phyloP scores from a whole-genome alignment of 2,888 invertebrate genomes.

The Priocnemis perturbator region DNA sequence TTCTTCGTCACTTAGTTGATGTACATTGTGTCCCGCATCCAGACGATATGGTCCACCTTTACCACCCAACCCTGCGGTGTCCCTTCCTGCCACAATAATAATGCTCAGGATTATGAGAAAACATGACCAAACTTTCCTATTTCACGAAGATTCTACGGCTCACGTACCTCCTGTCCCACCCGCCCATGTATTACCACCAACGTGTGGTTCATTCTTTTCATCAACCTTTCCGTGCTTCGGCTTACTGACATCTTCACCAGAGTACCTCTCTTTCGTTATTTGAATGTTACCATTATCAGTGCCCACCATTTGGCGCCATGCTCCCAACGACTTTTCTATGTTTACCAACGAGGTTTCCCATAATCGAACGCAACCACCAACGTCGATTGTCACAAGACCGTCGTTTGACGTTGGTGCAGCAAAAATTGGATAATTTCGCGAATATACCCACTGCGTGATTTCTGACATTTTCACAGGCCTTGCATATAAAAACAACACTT shows the following conservation, averaged over 20 bases:
- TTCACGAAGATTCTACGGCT: background rate
- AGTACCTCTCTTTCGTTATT: conserved; percentile 84
- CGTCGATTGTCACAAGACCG: conserved; percentile 78
- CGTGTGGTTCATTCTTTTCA: conserved; percentile 92
- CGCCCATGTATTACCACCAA: conserved; percentile 98
- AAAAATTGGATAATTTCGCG: conserved; percentile 74
- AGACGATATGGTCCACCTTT: conserved; percentile 97
- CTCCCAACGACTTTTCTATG: conserved; percentile 73
- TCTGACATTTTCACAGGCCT: conserved; percentile 70
- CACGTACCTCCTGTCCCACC: conserved; percentile 90
- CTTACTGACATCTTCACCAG: conserved; percentile 81
- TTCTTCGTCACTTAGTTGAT: conserved; percentile 93
- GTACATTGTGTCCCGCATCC: conserved; percentile 94
- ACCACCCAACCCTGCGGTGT: conserved; percentile 96
- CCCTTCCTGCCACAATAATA: conserved; percentile 76
- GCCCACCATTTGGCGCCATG: conserved; percentile 75
- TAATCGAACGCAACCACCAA: conserved; percentile 76
- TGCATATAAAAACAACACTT: background rate
- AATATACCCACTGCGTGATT: conserved; percentile 75
- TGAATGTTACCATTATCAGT: conserved; percentile 79
- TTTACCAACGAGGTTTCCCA: conserved; percentile 77
- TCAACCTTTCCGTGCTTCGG: conserved; percentile 97
- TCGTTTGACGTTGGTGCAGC: conserved; percentile 74
- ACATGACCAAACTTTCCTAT: background rate
- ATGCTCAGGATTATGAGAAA: too few species aligned